Evolutionary conservation across 2,797 vertebrate species (phyloP).

Genomic region (Sciurus vulgaris): DNA sequence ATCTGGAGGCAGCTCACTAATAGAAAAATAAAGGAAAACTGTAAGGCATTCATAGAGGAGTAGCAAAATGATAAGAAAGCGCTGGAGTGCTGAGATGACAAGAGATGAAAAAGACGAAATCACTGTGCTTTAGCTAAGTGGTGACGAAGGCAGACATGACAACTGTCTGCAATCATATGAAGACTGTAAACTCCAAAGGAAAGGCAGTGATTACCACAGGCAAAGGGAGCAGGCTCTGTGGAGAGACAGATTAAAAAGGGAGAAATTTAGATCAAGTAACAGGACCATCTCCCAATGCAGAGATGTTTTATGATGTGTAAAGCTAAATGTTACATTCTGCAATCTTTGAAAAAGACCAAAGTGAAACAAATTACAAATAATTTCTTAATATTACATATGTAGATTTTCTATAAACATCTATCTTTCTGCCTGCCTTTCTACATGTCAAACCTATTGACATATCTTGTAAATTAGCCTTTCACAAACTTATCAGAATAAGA

Average conservation of each 20-base stretch:
- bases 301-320: slow-evolving; percentile 22
- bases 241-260: neutral
- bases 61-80: slow-evolving; percentile 33
- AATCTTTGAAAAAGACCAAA: slow-evolving; percentile 48
- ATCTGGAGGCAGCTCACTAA: slow-evolving; percentile 58
- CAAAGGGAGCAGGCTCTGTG: neutral
- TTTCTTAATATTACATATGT: neutral
- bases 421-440: neutral
- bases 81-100: slow-evolving; percentile 42
- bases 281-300: slow-evolving; percentile 12
- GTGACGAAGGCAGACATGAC: neutral
- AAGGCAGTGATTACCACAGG: slow-evolving; percentile 31
- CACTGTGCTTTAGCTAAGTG: slow-evolving; percentile 51
- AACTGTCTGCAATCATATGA: slow-evolving; percentile 24
- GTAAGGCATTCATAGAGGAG: neutral
- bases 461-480: neutral
- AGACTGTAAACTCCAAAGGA: slow-evolving; percentile 60
- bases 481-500: neutral
- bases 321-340: neutral
- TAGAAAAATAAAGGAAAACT: slow-evolving; percentile 41
- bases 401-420: neutral
- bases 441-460: neutral
- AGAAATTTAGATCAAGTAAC: slow-evolving; percentile 55
- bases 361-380: neutral
- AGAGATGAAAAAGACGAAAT: slow-evolving; percentile 69